Conservation (phyloP, 2,888 invertebrate genomes). For the Drosophila limbata region DNA sequence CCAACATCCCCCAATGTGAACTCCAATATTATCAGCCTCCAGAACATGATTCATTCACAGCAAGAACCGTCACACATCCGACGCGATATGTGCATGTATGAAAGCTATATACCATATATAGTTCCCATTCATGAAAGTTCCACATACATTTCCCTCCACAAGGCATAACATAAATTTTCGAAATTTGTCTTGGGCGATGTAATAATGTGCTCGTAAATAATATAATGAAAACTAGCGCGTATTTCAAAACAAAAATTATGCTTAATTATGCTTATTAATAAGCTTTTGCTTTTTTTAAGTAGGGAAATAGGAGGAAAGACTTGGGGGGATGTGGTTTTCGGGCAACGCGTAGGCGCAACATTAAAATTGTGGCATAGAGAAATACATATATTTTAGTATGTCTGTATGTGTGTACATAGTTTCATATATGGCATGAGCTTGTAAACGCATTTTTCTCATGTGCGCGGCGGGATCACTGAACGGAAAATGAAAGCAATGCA, state of each 20-base stretch:
- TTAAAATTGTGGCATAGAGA: slow-evolving; percentile 38
- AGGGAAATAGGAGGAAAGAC: slow-evolving; percentile 2
- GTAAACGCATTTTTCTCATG: slow-evolving; percentile 15
- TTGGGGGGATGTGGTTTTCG: slow-evolving; percentile 14
- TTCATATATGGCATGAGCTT: slow-evolving; percentile 23
- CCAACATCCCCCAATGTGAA: slow-evolving; percentile 6
- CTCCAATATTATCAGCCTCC: slow-evolving; percentile 28
- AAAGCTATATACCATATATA: slow-evolving; percentile 34
- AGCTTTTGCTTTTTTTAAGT: slow-evolving; percentile 36
- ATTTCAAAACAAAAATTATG: slow-evolving; percentile 71
- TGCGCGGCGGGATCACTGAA: slow-evolving; percentile 17
- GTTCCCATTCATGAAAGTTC: slow-evolving; percentile 12
- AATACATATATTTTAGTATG: background rate
- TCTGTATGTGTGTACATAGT: background rate
- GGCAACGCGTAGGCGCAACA: slow-evolving; percentile 46
- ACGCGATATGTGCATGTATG: slow-evolving; percentile 17
- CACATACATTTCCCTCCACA: slow-evolving; percentile 15
- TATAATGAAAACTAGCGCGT: slow-evolving; percentile 57
- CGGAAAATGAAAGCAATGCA: slow-evolving; percentile 44
- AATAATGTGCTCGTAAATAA: slow-evolving; percentile 65
- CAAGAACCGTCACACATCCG: slow-evolving; percentile 28
- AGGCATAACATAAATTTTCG: slow-evolving; percentile 57
- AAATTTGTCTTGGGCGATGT: slow-evolving; percentile 61
- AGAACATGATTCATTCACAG: slow-evolving; percentile 40
- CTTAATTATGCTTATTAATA: slow-evolving; percentile 75